Evolutionary conservation across 2,888 invertebrate genomes (phyloP), one percentile per base, ranked within the genome.

Genomic region (Spialia ferax): DNA sequence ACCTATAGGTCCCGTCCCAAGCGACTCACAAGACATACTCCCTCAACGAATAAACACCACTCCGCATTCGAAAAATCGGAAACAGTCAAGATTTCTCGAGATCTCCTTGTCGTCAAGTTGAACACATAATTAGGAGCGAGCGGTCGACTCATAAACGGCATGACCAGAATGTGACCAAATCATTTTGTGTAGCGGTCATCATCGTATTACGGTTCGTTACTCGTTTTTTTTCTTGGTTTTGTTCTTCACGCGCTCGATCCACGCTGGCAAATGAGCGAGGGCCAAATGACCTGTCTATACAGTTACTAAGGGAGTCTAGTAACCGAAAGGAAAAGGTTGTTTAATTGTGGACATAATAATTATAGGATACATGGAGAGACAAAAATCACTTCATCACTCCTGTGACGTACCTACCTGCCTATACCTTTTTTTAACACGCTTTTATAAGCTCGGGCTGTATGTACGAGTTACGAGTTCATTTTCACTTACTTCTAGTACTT

Each of bases 131-230:
- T 88, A 88, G 83, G 84, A 80, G 71, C 83, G 77, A 79, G 76
- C 78, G 80, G 79, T 74, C 77, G 79, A 74, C 66, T 63, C 78
- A 74, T 88, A 87, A 88, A 86, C 88, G 88, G 81, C 85, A 81
- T 83, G 82, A 88, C 87, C 86, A 85, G 82, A 85, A 80, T 88
- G 87, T 89, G 89, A 89, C 90, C 86, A 84, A 91, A 89, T 85
- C 85, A 86, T 87, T 89, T 89, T 86, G 84, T 84, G 84, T 76
- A 75, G 82, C 79, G 83, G 85, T 87, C 88, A 84, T 87, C 83
- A 85, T 77, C 76, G 75, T 75, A 79, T 79, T 79, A 79, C 78
- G 77, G 74, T 77, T 69, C 70, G 70, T 72, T 61, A 48, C 11
- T 18, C 48, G 48, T 48, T 48, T 20, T 62, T 66, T 45, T 76